phyloP scores from a whole-genome alignment of 2,888 invertebrate genomes.

The Incurvaria masculella region DNA sequence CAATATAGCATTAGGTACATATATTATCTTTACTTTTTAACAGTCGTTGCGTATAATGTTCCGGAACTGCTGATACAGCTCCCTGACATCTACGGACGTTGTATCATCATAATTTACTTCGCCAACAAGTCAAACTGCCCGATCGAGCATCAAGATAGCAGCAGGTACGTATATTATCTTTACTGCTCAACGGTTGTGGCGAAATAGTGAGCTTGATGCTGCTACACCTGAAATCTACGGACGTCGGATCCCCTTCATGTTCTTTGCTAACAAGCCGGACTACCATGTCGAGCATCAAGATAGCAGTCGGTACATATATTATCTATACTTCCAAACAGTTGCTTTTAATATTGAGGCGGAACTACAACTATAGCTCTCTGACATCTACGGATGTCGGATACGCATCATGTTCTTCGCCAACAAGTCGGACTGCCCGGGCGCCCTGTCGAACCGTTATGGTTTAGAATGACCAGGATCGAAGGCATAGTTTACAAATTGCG shows the following conservation, averaged over 20 bases:
- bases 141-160: constrained; percentile 83
- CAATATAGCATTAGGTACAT: constrained; percentile 71
- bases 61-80: constrained; percentile 84
- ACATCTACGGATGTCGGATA: constrained; percentile 68
- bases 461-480: too few species aligned
- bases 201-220: constrained; percentile 92
- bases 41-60: constrained; percentile 95
- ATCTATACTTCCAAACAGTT: too few species aligned
- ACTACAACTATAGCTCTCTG: constrained; percentile 83
- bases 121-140: constrained; percentile 94
- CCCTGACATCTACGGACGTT: constrained; percentile 71
- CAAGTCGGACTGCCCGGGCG: constrained; percentile 89
- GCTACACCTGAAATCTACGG: constrained; percentile 76
- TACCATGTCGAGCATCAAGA: constrained; percentile 79
- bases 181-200: too few species aligned
- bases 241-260: constrained; percentile 81
- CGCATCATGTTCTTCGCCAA: constrained; percentile 95
- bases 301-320: constrained; percentile 67
- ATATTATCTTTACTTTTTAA: too few species aligned
- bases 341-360: constrained; percentile 95
- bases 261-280: constrained; percentile 97
- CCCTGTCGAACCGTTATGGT: too few species aligned
- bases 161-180: constrained; percentile 58
- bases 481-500: too few species aligned
- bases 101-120: constrained; percentile 87